Evolutionary conservation across 1,140 invertebrate species (phyloP).

Genomic region (Drosophila saltans): DNA sequence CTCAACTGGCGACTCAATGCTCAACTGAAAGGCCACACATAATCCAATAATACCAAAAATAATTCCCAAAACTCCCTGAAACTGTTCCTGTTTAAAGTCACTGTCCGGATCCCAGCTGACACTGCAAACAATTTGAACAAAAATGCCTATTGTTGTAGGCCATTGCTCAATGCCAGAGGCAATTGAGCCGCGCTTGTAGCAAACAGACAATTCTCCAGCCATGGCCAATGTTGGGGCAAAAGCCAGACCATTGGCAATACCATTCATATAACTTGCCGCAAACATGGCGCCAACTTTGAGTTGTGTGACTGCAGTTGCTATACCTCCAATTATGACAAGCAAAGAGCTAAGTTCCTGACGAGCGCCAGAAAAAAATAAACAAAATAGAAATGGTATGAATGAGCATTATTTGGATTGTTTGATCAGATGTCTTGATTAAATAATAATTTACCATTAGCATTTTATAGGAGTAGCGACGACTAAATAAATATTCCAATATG

Average conservation of each 20-base stretch:
- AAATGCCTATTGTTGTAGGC: conserved; percentile 53
- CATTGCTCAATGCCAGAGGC: conserved; percentile 54
- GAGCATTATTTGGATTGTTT: no score
- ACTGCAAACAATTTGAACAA: conserved; percentile 61
- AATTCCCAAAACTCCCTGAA: conserved; percentile 52
- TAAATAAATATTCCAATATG: conserved; percentile 23
- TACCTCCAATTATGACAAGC: conserved; percentile 49
- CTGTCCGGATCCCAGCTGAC: conserved; percentile 35
- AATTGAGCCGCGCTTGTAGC: conserved; percentile 55
- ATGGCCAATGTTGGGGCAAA: conserved; percentile 54
- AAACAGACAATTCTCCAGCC: conserved; percentile 56
- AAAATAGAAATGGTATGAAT: background rate
- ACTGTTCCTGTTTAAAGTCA: conserved; percentile 46
- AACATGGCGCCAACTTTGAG: conserved; percentile 38
- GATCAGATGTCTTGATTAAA: background rate
- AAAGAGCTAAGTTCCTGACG: conserved; percentile 52
- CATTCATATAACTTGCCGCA: conserved; percentile 57
- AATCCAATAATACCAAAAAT: conserved; percentile 49
- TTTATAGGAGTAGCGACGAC: conserved; percentile 41
- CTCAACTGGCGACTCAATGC: conserved; percentile 65
- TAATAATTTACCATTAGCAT: conserved; percentile 42
- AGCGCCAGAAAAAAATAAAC: background rate
- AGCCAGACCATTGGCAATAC: conserved; percentile 60
- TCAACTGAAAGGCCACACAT: conserved; percentile 39
- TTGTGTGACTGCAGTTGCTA: conserved; percentile 27